Evolutionary conservation across 2,113 vertebrate species (phyloP).

Genomic region (Cathartes aura): DNA sequence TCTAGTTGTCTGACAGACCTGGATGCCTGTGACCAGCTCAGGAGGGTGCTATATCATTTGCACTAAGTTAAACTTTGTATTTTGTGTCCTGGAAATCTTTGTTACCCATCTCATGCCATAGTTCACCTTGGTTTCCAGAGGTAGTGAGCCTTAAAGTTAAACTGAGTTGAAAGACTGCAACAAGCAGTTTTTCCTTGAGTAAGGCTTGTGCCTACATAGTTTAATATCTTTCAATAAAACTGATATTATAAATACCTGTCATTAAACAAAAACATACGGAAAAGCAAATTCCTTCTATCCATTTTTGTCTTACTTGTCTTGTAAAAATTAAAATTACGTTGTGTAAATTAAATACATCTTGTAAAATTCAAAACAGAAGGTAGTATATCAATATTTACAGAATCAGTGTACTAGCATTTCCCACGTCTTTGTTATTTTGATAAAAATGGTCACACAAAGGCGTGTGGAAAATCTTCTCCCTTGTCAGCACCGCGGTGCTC

Average conservation of each 20-base stretch:
- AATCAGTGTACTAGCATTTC: background rate
- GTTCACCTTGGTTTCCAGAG: background rate
- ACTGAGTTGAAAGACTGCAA: background rate
- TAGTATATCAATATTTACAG: background rate
- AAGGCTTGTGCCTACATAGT: background rate
- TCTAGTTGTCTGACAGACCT: background rate
- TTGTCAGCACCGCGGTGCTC: rapidly evolving
- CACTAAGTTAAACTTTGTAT: background rate
- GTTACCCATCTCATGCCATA: rapidly evolving
- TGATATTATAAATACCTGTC: background rate
- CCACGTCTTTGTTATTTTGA: background rate
- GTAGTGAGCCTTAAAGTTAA: background rate
- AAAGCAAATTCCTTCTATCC: background rate
- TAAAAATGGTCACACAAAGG: background rate
- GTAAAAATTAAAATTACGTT: background rate
- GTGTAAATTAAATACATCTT: background rate
- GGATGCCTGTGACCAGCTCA: background rate
- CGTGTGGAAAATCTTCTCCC: rapidly evolving
- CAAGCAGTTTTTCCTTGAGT: background rate
- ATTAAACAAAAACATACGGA: background rate
- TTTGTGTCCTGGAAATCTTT: background rate
- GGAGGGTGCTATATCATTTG: background rate
- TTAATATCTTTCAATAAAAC: background rate
- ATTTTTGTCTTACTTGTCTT: background rate
- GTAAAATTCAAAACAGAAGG: background rate